Conservation (phyloP, 2,888 invertebrate genomes). For the Sinelater perroti region DNA sequence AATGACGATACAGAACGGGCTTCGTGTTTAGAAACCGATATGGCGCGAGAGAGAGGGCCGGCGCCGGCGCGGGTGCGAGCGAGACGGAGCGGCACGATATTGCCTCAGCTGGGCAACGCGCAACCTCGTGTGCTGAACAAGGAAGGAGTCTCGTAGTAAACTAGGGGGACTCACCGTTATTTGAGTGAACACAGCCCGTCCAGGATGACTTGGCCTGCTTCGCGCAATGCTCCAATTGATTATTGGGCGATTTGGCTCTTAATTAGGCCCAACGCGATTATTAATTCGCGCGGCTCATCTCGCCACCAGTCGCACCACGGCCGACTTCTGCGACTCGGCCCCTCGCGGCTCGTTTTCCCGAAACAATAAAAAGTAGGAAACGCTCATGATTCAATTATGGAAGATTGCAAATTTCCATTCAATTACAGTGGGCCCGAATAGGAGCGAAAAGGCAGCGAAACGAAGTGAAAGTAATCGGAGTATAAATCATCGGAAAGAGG, state of each 20-base stretch:
- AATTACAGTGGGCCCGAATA: constrained; percentile 28
- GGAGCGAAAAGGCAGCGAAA: constrained; percentile 29
- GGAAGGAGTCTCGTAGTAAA: constrained; percentile 41
- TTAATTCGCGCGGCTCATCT: constrained; percentile 28
- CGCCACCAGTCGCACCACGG: constrained; percentile 20
- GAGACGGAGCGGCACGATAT: constrained; percentile 36
- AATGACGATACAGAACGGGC: constrained; percentile 37
- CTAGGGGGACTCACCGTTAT: constrained; percentile 44
- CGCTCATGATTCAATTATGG: constrained; percentile 22
- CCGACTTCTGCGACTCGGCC: too few relatives aligned
- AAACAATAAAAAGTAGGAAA: neutral
- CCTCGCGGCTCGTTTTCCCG: too few relatives aligned
- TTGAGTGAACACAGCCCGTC: constrained; percentile 41
- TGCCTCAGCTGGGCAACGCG: constrained; percentile 31
- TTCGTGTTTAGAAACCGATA: constrained; percentile 36
- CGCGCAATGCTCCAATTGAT: constrained; percentile 36
- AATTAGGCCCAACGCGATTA: constrained; percentile 34
- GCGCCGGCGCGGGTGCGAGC: constrained; percentile 17
- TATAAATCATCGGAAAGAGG: constrained; percentile 38
- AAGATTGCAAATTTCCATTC: constrained; percentile 27
- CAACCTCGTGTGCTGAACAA: constrained; percentile 35
- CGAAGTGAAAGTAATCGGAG: constrained; percentile 36
- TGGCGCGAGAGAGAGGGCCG: constrained; percentile 30
- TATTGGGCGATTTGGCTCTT: constrained; percentile 37
- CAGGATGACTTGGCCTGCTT: constrained; percentile 38